These are phyloP conservation scores for Nyctereutes procyonoides DNA, from an alignment of 2,113 vertebrate species.

Conservation along the genomic window DNA sequence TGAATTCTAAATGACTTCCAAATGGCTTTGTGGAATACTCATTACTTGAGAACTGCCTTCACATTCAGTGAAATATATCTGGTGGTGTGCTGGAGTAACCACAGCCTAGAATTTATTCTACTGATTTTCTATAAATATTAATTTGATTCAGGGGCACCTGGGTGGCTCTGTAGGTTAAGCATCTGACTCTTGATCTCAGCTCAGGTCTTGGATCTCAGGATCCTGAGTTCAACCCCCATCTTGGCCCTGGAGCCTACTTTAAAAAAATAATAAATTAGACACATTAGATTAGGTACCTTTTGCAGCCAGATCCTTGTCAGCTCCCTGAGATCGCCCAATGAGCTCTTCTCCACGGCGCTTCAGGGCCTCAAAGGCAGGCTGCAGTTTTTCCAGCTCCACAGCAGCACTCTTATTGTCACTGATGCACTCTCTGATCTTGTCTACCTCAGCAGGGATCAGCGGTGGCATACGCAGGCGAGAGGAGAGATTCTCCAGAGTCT, in stretches of 20 bases:
- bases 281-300: conserved; percentile 88
- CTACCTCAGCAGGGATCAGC: conserved; percentile 96
- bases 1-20: conserved; percentile 75
- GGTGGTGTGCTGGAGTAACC: conserved; percentile 30
- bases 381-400: conserved; percentile 97
- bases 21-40: conserved; percentile 54
- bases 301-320: conserved; percentile 94
- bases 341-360: conserved; percentile 96
- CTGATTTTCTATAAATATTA: background rate
- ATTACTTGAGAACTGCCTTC: conserved; percentile 51
- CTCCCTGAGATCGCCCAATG: conserved; percentile 91
- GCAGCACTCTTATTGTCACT: conserved; percentile 93
- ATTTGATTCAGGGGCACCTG: background rate
- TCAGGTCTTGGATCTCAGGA: background rate
- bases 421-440: conserved; percentile 99
- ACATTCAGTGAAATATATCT: conserved; percentile 37
- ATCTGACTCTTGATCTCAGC: background rate
- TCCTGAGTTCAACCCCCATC: background rate
- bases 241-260: background rate
- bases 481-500: conserved; percentile 93
- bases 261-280: background rate
- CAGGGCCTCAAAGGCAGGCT: conserved; percentile 96
- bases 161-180: background rate
- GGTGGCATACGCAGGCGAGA: conserved; percentile 94
- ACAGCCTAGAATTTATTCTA: conserved; percentile 15